These are phyloP conservation scores for Biston stratarius DNA, from an alignment of 2,888 invertebrate genomes.

Conservation along the genomic window DNA sequence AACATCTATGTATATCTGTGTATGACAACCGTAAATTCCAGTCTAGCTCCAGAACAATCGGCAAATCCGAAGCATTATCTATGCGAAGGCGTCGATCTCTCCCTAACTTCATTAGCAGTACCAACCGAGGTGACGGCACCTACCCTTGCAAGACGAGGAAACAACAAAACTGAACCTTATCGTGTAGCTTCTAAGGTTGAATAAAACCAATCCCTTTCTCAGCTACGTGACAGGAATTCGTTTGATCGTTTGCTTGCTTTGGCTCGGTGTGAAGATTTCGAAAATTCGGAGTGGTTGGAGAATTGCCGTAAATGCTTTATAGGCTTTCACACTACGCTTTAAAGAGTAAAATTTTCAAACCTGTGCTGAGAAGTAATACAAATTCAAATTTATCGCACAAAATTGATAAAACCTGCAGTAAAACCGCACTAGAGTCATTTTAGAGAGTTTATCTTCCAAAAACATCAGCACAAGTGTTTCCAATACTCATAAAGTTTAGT, in stretches of 20 bases:
- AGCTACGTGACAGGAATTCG: slow-evolving; percentile 59
- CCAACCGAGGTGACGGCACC: slow-evolving; percentile 45
- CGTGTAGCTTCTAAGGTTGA: slow-evolving; percentile 16
- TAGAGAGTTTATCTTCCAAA: too few species aligned
- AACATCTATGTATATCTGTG: slow-evolving; percentile 16
- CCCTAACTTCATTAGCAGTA: slow-evolving; percentile 64
- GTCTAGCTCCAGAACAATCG: slow-evolving; percentile 35
- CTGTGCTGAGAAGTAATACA: background rate
- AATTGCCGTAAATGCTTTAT: slow-evolving; percentile 33
- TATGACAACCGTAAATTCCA: slow-evolving; percentile 26
- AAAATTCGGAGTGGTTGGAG: slow-evolving; percentile 32
- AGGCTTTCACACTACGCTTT: slow-evolving; percentile 19
- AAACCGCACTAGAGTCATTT: too few species aligned
- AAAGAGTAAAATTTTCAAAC: slow-evolving; percentile 1
- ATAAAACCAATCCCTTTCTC: slow-evolving; percentile 14
- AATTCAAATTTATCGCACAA: background rate
- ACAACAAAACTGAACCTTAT: slow-evolving; percentile 28
- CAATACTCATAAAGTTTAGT: too few species aligned
- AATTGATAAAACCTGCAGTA: too few species aligned
- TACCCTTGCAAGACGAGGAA: slow-evolving; percentile 13
- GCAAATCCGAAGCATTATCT: slow-evolving; percentile 37
- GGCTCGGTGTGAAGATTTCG: slow-evolving; percentile 50
- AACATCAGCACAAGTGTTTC: too few species aligned
- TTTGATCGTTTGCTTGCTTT: slow-evolving; percentile 44
- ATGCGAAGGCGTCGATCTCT: slow-evolving; percentile 46